phyloP scores from a whole-genome alignment of 2,113 vertebrate genomes.

The Falco punctatus region DNA sequence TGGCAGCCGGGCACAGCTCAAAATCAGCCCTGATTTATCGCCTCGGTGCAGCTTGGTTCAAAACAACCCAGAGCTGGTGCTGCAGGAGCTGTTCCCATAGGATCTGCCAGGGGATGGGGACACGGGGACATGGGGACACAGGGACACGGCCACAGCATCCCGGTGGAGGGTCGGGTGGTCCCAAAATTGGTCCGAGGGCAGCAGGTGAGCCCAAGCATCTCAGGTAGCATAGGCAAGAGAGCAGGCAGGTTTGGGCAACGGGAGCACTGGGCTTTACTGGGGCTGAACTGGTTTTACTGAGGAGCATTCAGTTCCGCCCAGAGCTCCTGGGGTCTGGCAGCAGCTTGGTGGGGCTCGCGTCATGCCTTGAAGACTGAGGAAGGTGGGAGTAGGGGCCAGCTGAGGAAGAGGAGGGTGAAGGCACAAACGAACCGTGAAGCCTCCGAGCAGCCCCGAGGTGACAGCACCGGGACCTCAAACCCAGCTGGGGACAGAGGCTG shows the following conservation, averaged over 20 bases:
- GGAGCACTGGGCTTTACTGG: background rate
- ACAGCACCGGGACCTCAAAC: background rate
- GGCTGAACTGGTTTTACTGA: background rate
- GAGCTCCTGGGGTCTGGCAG: background rate
- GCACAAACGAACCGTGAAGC: fast-evolving
- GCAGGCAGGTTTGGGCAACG: background rate
- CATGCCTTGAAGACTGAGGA: fast-evolving
- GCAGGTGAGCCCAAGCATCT: fast-evolving
- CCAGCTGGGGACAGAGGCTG: background rate
- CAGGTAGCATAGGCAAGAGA: background rate
- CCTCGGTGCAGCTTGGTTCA: fast-evolving
- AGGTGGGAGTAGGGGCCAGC: background rate
- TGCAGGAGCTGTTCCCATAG: background rate
- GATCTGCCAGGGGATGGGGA: background rate
- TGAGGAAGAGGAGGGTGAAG: background rate
- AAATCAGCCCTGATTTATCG: fast-evolving
- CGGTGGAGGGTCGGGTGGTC: fast-evolving
- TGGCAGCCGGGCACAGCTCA: background rate
- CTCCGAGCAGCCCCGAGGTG: background rate
- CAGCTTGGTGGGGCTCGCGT: background rate
- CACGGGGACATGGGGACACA: fast-evolving
- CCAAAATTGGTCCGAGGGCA: fast-evolving
- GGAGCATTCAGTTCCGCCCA: fast-evolving
- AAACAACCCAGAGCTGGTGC: background rate
- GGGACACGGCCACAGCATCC: fast-evolving